phyloP scores from a whole-genome alignment of 1,140 invertebrate species.

The Steinernema khuongi region DNA sequence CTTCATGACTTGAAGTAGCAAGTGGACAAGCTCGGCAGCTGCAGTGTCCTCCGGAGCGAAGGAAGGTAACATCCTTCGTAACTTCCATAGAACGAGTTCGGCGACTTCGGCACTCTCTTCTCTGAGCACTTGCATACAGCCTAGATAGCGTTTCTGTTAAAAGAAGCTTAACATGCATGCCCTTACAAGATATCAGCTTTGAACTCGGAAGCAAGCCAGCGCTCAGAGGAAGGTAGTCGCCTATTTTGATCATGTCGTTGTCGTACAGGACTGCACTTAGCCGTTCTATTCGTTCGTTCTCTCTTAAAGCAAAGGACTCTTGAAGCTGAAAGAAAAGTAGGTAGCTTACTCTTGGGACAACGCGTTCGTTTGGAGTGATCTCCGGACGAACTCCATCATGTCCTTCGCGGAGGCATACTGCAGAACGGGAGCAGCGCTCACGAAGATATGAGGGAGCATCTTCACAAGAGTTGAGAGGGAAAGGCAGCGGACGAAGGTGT shows the following conservation, averaged over 20 bases:
- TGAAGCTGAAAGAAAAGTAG: background rate
- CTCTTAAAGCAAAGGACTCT: background rate
- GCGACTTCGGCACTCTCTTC: background rate
- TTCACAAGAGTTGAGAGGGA: constrained; percentile 9
- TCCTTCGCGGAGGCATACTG: constrained; percentile 21
- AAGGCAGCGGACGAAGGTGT: constrained; percentile 11
- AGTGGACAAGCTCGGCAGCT: background rate
- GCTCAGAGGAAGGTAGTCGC: background rate
- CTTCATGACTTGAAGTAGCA: background rate
- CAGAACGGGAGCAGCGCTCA: constrained; percentile 20
- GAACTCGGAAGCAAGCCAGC: background rate
- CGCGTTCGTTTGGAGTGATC: background rate
- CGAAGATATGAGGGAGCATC: constrained; percentile 29
- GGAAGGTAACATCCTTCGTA: background rate
- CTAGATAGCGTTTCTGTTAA: background rate
- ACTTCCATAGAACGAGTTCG: background rate
- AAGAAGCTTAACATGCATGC: background rate
- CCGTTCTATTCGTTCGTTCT: background rate
- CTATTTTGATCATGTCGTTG: background rate
- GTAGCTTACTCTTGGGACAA: background rate
- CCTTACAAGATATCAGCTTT: background rate
- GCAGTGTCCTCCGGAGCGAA: background rate
- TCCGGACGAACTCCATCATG: background rate
- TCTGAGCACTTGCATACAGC: background rate
- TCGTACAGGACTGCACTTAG: background rate